Evolutionary conservation across 2,888 invertebrate genomes (phyloP).

Genomic region (Leptura quadrifasciata): DNA sequence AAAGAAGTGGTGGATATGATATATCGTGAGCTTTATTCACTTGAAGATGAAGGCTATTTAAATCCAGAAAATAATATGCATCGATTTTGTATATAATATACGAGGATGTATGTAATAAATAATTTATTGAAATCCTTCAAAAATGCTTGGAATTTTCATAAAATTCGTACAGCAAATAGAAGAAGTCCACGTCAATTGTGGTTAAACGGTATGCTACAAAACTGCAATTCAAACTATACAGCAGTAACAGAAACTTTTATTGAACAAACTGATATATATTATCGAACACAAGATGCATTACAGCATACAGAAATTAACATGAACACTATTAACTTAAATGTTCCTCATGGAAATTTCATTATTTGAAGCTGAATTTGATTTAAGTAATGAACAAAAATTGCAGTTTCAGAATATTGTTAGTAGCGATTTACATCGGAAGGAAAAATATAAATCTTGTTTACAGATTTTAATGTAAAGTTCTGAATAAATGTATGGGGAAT

Average conservation of each 20-base stretch:
- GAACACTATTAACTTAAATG: no score
- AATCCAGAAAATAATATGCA: background rate
- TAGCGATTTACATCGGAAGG: no score
- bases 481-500: no score
- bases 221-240: background rate
- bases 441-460: no score
- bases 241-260: no score
- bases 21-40: background rate
- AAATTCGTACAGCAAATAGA: background rate
- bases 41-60: conserved; percentile 9
- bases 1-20: background rate
- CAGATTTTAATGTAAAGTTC: no score
- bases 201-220: background rate
- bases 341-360: no score
- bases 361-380: no score
- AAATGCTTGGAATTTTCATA: background rate
- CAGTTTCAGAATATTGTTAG: no score
- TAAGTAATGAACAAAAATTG: no score
- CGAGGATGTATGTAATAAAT: background rate
- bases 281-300: background rate
- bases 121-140: background rate
- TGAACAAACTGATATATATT: no score
- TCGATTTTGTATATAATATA: background rate
- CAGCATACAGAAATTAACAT: background rate
- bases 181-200: background rate